Evolutionary conservation across 2,888 invertebrate species (phyloP).

Genomic region (Zhuqinia jingwanae): DNA sequence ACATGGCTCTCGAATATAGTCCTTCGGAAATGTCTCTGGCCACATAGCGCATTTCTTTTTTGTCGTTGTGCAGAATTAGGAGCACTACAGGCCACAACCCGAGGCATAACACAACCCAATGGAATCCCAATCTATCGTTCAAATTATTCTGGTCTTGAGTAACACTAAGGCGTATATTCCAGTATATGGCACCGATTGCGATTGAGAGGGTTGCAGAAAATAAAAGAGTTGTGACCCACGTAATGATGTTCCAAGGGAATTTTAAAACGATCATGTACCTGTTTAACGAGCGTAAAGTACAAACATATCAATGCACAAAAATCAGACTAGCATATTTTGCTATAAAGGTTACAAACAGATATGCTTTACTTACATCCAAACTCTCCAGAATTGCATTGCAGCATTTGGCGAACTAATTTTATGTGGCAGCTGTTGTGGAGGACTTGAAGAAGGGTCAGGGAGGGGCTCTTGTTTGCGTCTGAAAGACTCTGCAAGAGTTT

Average conservation of each 20-base stretch:
- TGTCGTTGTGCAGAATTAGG: conserved; percentile 83
- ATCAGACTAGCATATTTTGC: too few relatives aligned
- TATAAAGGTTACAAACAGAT: not conserved
- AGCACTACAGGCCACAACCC: conserved; percentile 88
- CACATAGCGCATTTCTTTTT: conserved; percentile 83
- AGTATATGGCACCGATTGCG: conserved; percentile 92
- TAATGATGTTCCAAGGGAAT: conserved; percentile 91
- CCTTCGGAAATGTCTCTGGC: conserved; percentile 91
- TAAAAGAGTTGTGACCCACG: conserved; percentile 89
- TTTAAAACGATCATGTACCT: conserved; percentile 86
- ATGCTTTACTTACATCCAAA: conserved; percentile 82
- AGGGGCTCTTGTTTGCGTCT: conserved; percentile 86
- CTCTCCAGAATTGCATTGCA: conserved; percentile 86
- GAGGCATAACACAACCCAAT: conserved; percentile 90
- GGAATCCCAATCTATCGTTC: conserved; percentile 88
- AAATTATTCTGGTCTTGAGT: conserved; percentile 81
- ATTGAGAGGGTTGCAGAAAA: conserved; percentile 91
- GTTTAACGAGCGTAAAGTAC: conserved; percentile 59
- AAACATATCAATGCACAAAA: too few relatives aligned
- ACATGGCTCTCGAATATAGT: conserved; percentile 89
- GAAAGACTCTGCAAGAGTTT: conserved; percentile 92
- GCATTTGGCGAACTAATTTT: conserved; percentile 81
- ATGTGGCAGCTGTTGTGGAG: conserved; percentile 89
- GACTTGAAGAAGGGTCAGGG: conserved; percentile 85
- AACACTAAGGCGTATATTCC: conserved; percentile 92